These are phyloP conservation scores for Anser cygnoides DNA, from an alignment of 2,113 vertebrate genomes.

Conservation along the genomic window DNA sequence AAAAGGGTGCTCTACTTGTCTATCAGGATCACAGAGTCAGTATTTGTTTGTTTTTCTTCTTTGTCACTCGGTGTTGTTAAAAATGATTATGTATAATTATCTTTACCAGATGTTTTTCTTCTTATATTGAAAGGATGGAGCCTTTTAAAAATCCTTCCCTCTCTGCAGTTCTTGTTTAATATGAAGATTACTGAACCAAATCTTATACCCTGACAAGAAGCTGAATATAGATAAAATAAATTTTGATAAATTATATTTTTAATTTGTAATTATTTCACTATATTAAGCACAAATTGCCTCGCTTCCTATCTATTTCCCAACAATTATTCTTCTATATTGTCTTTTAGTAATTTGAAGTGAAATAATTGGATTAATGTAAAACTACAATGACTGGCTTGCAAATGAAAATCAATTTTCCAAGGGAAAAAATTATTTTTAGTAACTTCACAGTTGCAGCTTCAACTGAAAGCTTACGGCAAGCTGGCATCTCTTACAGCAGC, in stretches of 20 bases:
- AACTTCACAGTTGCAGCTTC: background rate
- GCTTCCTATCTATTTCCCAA: conserved; percentile 1
- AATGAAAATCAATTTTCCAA: conserved; percentile 15
- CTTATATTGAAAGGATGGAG: background rate
- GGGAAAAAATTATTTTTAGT: background rate
- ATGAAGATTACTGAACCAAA: background rate
- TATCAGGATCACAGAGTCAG: background rate
- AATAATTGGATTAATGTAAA: conserved; percentile 29
- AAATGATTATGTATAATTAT: background rate
- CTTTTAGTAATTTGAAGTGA: conserved; percentile 18
- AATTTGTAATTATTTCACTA: background rate
- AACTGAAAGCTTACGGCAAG: background rate
- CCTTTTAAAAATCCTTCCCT: background rate
- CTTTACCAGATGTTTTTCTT: background rate
- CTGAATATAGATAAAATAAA: background rate
- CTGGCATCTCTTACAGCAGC: background rate
- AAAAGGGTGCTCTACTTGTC: background rate
- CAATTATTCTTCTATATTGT: background rate
- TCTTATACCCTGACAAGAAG: background rate
- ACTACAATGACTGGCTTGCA: background rate
- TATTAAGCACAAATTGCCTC: background rate
- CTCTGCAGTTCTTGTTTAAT: background rate
- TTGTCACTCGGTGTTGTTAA: background rate
- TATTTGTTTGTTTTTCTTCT: background rate
- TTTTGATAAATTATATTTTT: background rate